Conservation (phyloP, 2,888 invertebrate genomes). For the Spialia ferax region DNA sequence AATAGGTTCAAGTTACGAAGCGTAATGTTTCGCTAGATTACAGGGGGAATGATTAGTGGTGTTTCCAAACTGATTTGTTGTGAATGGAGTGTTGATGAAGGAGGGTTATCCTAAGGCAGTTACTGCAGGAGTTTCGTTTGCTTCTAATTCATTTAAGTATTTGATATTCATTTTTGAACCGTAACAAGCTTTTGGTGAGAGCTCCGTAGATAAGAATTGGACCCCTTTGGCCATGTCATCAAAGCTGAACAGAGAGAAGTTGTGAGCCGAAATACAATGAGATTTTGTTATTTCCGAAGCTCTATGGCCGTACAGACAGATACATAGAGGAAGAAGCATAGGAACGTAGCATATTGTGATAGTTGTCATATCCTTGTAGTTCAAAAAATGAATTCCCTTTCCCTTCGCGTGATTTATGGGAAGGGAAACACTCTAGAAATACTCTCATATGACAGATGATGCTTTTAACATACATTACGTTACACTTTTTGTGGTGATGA, state of each 20-base stretch:
- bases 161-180: not conserved
- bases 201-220: too few relatives aligned
- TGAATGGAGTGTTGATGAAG: not conserved
- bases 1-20: constrained; percentile 10
- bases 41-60: constrained; percentile 25
- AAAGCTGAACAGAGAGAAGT: too few relatives aligned
- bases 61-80: constrained; percentile 4
- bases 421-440: constrained; percentile 8
- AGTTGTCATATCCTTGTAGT: too few relatives aligned
- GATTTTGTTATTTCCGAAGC: too few relatives aligned
- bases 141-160: not conserved
- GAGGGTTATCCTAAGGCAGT: not conserved
- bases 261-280: too few relatives aligned
- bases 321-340: too few relatives aligned
- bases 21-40: constrained; percentile 13
- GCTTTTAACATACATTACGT: constrained; percentile 29
- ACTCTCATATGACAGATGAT: constrained; percentile 29
- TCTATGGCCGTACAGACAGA: too few relatives aligned
- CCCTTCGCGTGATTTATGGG: too few relatives aligned
- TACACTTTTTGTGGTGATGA: constrained; percentile 25
- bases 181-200: too few relatives aligned
- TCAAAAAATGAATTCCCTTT: too few relatives aligned
- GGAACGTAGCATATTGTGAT: too few relatives aligned
- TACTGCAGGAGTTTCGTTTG: not conserved
- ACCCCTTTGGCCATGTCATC: too few relatives aligned